Conservation (phyloP, 92 coral and sea anemone genomes). For the Palythoa heliodiscus region DNA sequence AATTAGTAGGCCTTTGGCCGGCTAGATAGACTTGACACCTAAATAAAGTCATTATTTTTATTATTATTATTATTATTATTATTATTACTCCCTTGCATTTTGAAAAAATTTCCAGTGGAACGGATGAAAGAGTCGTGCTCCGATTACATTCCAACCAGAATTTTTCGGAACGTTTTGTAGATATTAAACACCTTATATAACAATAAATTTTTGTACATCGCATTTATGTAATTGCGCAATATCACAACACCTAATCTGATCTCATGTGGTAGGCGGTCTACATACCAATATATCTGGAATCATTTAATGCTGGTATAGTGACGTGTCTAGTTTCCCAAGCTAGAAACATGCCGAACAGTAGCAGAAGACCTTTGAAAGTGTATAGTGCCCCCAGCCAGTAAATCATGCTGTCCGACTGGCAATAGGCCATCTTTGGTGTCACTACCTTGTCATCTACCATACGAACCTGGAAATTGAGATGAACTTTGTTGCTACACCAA, state of each 20-base stretch:
- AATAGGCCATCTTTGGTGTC: constrained; percentile 68
- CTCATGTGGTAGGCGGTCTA: not conserved
- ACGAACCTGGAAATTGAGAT: constrained; percentile 49
- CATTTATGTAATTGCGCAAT: no score
- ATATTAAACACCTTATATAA: no score
- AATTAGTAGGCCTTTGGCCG: no score
- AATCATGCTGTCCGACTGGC: constrained; percentile 63
- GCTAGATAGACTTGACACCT: no score
- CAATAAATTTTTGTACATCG: no score
- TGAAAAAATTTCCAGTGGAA: no score
- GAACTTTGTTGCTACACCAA: not conserved
- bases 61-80: no score
- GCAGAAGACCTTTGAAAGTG: constrained; percentile 74
- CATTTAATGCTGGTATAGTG: constrained; percentile 85
- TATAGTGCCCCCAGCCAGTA: constrained; percentile 83
- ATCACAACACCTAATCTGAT: not conserved
- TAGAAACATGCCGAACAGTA: constrained; percentile 80
- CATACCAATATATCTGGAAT: constrained; percentile 83
- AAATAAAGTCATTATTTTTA: no score
- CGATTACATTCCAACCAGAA: no score
- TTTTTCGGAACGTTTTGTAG: no score
- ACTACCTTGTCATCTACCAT: constrained; percentile 59
- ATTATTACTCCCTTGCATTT: no score
- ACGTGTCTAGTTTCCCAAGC: constrained; percentile 94
- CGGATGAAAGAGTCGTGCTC: no score